These are phyloP conservation scores for Luffia ferchaultella DNA, from an alignment of 2,888 invertebrate species.

Conservation along the genomic window DNA sequence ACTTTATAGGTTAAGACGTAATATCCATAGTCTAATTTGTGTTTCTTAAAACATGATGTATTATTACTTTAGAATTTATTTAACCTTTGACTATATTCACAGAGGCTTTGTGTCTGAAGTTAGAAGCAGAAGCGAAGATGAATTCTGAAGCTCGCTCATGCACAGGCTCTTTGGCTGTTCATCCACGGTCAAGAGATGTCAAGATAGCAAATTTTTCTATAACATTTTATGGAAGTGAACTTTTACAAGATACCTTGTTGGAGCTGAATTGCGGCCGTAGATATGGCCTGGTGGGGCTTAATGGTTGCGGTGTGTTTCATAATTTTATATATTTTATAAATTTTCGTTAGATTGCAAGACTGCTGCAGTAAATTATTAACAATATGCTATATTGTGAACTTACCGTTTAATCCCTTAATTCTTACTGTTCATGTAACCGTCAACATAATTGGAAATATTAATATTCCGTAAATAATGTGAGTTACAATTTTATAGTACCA, in stretches of 20 bases:
- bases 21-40: no score
- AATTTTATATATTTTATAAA: neutral
- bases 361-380: no score
- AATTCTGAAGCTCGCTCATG: conserved; percentile 94
- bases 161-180: conserved; percentile 94
- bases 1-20: no score
- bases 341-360: neutral
- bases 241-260: conserved; percentile 93
- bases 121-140: conserved; percentile 90
- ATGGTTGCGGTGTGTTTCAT: conserved; percentile 84
- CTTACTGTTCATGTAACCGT: no score
- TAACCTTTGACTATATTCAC: conserved; percentile 30
- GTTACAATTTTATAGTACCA: no score
- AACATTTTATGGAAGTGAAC: conserved; percentile 96
- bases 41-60: no score
- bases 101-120: conserved; percentile 86
- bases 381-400: no score
- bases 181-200: conserved; percentile 94
- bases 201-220: conserved; percentile 97
- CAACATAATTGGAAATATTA: no score
- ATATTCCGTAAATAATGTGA: no score
- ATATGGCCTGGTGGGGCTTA: conserved; percentile 96
- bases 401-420: no score
- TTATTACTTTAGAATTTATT: no score
- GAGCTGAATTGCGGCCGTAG: conserved; percentile 97